Base-by-base conservation (phyloP, 2,888 invertebrate genomes). In the Melinopterus prodromus region DNA sequence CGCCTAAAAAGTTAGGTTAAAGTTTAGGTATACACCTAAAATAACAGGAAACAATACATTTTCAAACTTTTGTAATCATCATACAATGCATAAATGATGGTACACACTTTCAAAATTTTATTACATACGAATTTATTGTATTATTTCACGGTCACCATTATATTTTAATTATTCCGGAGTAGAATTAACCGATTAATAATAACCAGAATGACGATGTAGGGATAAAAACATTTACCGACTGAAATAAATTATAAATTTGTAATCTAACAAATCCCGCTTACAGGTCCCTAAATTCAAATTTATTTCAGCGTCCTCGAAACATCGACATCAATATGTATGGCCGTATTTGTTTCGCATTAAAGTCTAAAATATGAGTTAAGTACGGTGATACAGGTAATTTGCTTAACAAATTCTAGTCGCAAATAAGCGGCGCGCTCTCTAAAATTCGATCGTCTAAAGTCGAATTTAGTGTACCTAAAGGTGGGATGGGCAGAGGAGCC, bases 361-460 rank as follows among this genome's bases (percentile, higher is more conserved):
- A 53, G 53, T 53, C 53, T 53, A 53, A 53, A 53, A 53, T 53
- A 53, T 53, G 1, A 53, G 53, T 53, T 53, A 53, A 53, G 53
- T 53, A 53, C 53, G 53, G 53, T 12, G 53, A 53, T 53, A 53
- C 53, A 7, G 53, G 53, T 69, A 77, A 70, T 77, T 77, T 77
- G 77, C 77, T 26, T 77, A 16, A 77, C 69, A 77, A 77, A 77
- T 77, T 77, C 77, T 26, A 53, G 9, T 53, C 1, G 53, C 12
- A 12, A 1, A 6, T 53, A 53, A 9, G 12, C 53, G 53, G 26
- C 5, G 53, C 53, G 72, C 36, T 72, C 16, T 72, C 72, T 53
- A 76, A 53, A 53, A 53, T 53, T 9, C 53, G 53, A 53, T 53
- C 53, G 53, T 7, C 53, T 53, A 53, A 53, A 53, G 53, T 53